Base-by-base conservation (phyloP, 1,140 invertebrate species). In the Penaeus chinensis region DNA sequence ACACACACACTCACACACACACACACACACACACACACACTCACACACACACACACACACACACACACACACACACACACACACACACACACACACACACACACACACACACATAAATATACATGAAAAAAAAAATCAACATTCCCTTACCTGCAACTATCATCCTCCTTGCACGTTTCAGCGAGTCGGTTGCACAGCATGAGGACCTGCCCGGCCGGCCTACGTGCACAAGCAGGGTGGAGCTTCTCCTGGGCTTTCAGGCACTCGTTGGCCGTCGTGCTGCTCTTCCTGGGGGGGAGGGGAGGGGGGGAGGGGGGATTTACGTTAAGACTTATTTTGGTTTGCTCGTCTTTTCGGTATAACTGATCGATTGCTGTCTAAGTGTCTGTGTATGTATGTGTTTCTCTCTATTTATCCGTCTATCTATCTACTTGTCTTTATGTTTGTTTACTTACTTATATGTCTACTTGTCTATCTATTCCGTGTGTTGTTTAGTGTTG, bases 221-320 rank as follows among this genome's bases (percentile, higher is more conserved):
- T 94, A 92, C 96, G 96, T 18, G 96, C 96, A 91, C 96, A 98
- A 24, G 95, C 94, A 20, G 96, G 97, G 93, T 97, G 96, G 88
- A 97, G 94, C 92, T 96, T 95, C 92, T 97, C 96, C 92, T 97
- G 96, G 81, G 96, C 96, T 90, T 96, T 94, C 92, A 97, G 95
- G 92, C 96, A 98, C 88, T 96, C 95, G 92, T 97, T 96, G 90
- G 95, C 94, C 90, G 95, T 95, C 92, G 95, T 95, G 86, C 96
- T 95, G 37, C 95, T 96, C 95, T 96, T 97, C 91, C 95, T 96
- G 91, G 8, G 54, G 20, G 42, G 42, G 19, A 22, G 5, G 63
- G 47, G 54, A 8, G 24, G 0, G 16, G 54, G 27, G 11, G n/a
- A 37, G 71, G 37, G n/a, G 79, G 24, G 24, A 47, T n/a, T 13